Evolutionary conservation across 2,113 vertebrate species (phyloP), one percentile per base, ranked within the genome.

Genomic region (Scomber scombrus): DNA sequence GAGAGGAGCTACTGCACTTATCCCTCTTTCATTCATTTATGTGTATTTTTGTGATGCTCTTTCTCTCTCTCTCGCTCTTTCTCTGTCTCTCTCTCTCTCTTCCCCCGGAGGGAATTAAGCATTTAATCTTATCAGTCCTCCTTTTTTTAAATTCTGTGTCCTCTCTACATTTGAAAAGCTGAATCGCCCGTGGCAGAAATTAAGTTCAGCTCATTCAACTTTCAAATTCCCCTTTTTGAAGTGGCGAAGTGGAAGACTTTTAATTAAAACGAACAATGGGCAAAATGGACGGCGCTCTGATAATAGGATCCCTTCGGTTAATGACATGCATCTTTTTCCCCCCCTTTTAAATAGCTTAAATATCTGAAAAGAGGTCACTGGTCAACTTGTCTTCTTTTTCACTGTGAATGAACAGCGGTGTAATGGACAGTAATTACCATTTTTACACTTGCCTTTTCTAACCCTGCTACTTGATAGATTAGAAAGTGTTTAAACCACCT

Each of bases 171-270:
- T 47, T 11, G 55, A 51, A 26, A 26, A 26, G 31, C 46, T 66
- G 71, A 63, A 55, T 65, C 26, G 52, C 80, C 65, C 1, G 13
- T 69, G 65, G 70, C 69, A 40, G 46, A 61, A 76, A 60, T 69
- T 31, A 71, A 34, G 56, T 68, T 18, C 6, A 3, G 45, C 54
- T 72, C 16, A 26, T 69, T 78, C 56, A 81, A 63, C 73, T 71
- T 74, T 61, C 2, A 57, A 26, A 76, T 85, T 75, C 29, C 19
- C 58, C 23, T 82, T 85, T 82, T 75, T 40, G 15, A 83, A 75
- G 79, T 75, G 64, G 50, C n/a, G 46, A 26, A 80, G 23, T 71
- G 40, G 57, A 73, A 57, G 51, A 26, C 60, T 12, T 89, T 71
- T 75, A 73, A 84, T 87, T 69, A 75, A 80, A 81, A 67, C 0